phyloP scores from a whole-genome alignment of 2,797 vertebrate species.

The Ataeniobius toweri region DNA sequence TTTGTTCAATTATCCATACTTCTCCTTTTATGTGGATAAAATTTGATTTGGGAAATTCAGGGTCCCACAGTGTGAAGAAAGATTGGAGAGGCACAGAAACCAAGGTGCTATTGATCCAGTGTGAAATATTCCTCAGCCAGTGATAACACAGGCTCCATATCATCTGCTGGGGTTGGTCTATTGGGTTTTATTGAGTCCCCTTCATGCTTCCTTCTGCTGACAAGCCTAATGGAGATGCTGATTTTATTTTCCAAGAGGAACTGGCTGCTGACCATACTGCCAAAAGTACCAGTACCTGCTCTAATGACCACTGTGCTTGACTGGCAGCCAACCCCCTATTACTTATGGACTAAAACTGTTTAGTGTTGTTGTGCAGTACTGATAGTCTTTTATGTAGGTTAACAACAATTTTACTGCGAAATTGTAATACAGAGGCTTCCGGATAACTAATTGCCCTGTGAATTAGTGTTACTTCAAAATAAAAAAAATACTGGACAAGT shows the following conservation, averaged over 20 bases:
- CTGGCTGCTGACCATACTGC: background rate
- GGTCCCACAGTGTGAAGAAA: no score
- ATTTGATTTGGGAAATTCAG: no score
- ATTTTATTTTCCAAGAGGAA: background rate
- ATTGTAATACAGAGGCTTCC: background rate
- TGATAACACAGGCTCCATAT: background rate
- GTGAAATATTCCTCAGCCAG: background rate
- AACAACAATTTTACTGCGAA: background rate
- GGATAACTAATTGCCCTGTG: background rate
- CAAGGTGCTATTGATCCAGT: background rate
- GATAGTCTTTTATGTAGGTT: background rate
- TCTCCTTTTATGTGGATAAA: no score
- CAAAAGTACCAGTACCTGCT: background rate
- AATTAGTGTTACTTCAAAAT: background rate
- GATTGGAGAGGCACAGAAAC: background rate
- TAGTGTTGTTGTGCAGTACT: background rate
- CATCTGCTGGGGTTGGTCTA: background rate
- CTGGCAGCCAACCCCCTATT: background rate
- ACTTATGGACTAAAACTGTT: background rate
- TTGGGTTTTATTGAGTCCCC: background rate
- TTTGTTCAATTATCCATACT: no score
- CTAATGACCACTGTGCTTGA: background rate
- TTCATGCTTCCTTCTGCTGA: background rate
- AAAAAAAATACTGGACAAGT: background rate
- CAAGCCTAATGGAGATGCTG: no score